Conservation (phyloP, 1,140 invertebrate species). For the Pogonomyrmex barbatus region DNA sequence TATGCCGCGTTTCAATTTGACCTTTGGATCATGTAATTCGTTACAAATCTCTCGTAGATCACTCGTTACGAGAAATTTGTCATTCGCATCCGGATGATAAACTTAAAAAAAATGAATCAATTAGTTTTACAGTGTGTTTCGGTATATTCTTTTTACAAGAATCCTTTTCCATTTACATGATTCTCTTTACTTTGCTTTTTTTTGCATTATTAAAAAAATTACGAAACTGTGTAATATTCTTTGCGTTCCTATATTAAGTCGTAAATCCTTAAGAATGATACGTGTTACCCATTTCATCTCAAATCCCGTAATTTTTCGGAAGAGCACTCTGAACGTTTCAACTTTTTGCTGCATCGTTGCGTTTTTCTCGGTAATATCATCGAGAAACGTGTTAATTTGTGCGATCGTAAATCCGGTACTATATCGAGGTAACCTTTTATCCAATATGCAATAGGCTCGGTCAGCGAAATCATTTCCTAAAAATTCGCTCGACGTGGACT, state of each 20-base stretch:
- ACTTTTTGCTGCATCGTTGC: slow-evolving; percentile 85
- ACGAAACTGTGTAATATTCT: slow-evolving; percentile 88
- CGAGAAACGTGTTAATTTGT: slow-evolving; percentile 90
- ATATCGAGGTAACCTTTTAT: slow-evolving; percentile 87
- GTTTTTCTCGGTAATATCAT: slow-evolving; percentile 89
- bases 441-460: slow-evolving; percentile 90
- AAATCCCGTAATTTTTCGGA: slow-evolving; percentile 83
- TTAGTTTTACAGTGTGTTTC: slow-evolving; percentile 21
- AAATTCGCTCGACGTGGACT: slow-evolving; percentile 78
- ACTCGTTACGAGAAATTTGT: slow-evolving; percentile 91
- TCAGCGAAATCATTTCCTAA: slow-evolving; percentile 90
- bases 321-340: slow-evolving; percentile 79
- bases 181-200: too few relatives aligned
- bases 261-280: slow-evolving; percentile 94
- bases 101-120: slow-evolving; percentile 69
- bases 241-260: slow-evolving; percentile 90
- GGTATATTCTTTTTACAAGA: background rate
- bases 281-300: slow-evolving; percentile 96
- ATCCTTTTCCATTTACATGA: too few relatives aligned
- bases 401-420: slow-evolving; percentile 87
- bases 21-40: slow-evolving; percentile 88
- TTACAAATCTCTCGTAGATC: slow-evolving; percentile 91
- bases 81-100: slow-evolving; percentile 92
- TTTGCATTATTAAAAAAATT: slow-evolving; percentile 81
- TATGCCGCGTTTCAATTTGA: slow-evolving; percentile 87